Base-by-base conservation (phyloP, 2,888 invertebrate species). In the Boloria euphrosyne region DNA sequence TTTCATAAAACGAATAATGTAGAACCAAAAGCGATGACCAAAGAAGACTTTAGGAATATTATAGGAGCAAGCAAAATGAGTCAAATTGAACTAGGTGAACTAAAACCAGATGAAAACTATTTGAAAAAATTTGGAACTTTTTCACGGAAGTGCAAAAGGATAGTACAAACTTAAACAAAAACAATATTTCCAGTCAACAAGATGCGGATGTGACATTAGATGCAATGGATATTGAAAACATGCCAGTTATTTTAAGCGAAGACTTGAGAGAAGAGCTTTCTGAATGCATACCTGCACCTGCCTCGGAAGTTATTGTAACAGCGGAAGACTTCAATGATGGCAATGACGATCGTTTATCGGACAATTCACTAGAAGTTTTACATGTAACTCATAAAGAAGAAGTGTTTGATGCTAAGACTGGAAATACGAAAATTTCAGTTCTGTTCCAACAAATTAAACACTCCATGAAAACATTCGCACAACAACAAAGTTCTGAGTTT, bases 291-390 rank as follows among this genome's bases (percentile, higher is more conserved):
- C 18, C 13, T 52, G 18, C 18, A 27, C 27, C 18, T 10, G 52
- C 18, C 47, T 10, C 13, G 22, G 14, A 52, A 27, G 14, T 52
- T 22, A 53, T 14, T 22, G 53, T 53, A 22, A 53, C 22, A 53
- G 22, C 53, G 13, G 22, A 53, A 4, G 53, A 27, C 53, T 53
- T 13, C 47, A 47, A 47, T 14, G 13, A 22, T 17, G 6, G 27
- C 53, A 53, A 53, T 18, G 27, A 52, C 18, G 53, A 53, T 27
- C 7, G 27, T 22, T 53, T 53, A 53, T 53, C 14, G 22, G 27
- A 53, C 22, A 22, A 53, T 31, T 17, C 53, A 53, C 53, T 22
- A 53, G 22, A 27, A 22, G 53, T 53, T 53, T 53, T 53, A 53
- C 22, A 53, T 27, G 18, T 53, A 53, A 53, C 27, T 22, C 53